phyloP scores from a whole-genome alignment of 2,113 vertebrate genomes.

The Danio rerio region DNA sequence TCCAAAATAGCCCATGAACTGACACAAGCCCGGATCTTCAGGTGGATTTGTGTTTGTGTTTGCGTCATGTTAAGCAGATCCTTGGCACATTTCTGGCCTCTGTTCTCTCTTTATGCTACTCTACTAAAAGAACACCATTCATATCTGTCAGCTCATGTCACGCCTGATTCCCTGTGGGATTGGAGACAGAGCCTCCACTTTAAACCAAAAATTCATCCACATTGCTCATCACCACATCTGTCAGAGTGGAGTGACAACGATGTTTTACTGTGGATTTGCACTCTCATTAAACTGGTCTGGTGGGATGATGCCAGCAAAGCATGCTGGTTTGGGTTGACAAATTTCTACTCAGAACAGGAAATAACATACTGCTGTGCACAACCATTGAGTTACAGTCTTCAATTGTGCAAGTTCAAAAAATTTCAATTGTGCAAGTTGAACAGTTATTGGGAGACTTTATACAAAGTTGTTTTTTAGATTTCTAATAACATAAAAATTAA shows the following conservation, averaged over 20 bases:
- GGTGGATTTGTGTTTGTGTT: slow-evolving; percentile 15
- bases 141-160: slow-evolving; percentile 45
- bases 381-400: neutral
- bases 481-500: too few relatives aligned
- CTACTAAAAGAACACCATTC: slow-evolving; percentile 38
- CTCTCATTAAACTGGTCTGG: slow-evolving; percentile 3
- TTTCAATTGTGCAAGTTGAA: neutral
- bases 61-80: slow-evolving; percentile 22
- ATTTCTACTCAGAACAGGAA: neutral
- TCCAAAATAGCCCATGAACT: neutral
- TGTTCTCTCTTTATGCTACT: slow-evolving; percentile 28
- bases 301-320: slow-evolving; percentile 12
- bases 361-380: neutral
- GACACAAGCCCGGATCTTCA: neutral
- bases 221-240: slow-evolving; percentile 26
- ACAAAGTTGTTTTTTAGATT: too few relatives aligned
- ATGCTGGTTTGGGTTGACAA: neutral
- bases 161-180: slow-evolving; percentile 21
- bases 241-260: neutral
- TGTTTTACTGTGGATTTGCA: neutral
- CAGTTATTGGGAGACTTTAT: neutral
- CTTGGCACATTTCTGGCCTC: slow-evolving; percentile 2
- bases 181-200: neutral
- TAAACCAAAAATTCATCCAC: slow-evolving; percentile 1
- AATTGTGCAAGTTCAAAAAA: neutral